Percentiles rank a stretch among this genome's conserved stretches.
These are phyloP conservation scores for Zele albiditarsus DNA, from an alignment of 2,888 invertebrate genomes.

Conservation along the genomic window DNA sequence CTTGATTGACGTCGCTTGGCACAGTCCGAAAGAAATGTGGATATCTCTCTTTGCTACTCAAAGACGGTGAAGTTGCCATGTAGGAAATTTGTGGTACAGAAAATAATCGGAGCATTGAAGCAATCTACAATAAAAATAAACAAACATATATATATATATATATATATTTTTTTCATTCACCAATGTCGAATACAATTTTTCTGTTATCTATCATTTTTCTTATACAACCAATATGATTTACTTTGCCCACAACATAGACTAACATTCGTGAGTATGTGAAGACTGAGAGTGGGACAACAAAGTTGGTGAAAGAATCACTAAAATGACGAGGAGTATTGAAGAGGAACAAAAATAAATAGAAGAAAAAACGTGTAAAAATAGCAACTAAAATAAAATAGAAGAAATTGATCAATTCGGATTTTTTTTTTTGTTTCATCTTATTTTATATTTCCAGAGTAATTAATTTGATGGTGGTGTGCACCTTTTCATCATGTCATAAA, in stretches of 20 bases:
- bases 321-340: not conserved
- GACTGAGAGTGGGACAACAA: conserved; percentile 9
- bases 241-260: not conserved
- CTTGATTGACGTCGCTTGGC: conserved; percentile 76
- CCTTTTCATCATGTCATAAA: not conserved
- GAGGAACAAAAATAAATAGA: too few relatives aligned
- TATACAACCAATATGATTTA: not conserved
- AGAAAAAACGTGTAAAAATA: not conserved
- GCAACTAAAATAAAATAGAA: not conserved
- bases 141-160: not conserved
- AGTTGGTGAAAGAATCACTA: not conserved
- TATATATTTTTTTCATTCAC: not conserved
- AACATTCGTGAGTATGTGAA: not conserved
- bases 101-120: conserved; percentile 74
- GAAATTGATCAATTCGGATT: not conserved
- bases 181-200: conserved; percentile 3
- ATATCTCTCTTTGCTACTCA: conserved; percentile 74
- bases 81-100: conserved; percentile 76
- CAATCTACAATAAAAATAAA: conserved; percentile 68
- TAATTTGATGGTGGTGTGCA: not conserved
- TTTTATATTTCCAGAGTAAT: not conserved
- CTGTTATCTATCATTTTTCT: not conserved
- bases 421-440: not conserved
- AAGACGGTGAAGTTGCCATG: conserved; percentile 75
- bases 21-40: conserved; percentile 76